Percentiles rank a stretch among this genome's conserved stretches.
Evolutionary conservation across 2,888 invertebrate species (phyloP).

Genomic region (Panzeria rudis): DNA sequence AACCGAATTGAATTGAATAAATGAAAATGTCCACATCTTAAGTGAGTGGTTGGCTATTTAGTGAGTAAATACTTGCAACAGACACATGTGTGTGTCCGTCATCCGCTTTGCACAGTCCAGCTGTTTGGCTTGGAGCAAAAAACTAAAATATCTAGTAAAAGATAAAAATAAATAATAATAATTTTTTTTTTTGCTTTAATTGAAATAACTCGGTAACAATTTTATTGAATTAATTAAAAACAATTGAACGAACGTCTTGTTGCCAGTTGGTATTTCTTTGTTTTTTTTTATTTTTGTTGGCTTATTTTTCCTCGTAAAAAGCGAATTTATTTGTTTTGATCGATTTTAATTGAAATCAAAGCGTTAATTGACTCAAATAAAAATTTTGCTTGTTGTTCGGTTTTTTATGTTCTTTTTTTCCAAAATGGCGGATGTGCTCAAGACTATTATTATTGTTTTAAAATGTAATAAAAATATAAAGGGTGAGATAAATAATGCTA

Average conservation of each 20-base stretch:
- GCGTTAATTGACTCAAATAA: slow-evolving; percentile 65
- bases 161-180: slow-evolving; percentile 9
- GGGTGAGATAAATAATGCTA: slow-evolving; percentile 8
- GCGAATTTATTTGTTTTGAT: slow-evolving; percentile 31
- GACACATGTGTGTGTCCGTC: not conserved
- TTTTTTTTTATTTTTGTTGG: not conserved
- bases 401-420: not conserved
- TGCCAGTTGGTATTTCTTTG: not conserved
- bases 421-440: slow-evolving; percentile 49
- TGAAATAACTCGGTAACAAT: slow-evolving; percentile 56
- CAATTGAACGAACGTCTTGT: slow-evolving; percentile 33
- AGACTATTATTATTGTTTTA: not conserved
- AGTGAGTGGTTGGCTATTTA: slow-evolving; percentile 6
- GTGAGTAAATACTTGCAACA: not conserved
- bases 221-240: slow-evolving; percentile 62
- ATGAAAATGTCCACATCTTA: slow-evolving; percentile 39
- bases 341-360: slow-evolving; percentile 64
- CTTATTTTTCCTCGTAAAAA: slow-evolving; percentile 29
- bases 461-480: not conserved
- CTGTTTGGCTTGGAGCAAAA: slow-evolving; percentile 11
- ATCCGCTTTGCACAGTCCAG: slow-evolving; percentile 8
- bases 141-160: slow-evolving; percentile 10
- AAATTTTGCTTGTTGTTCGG: slow-evolving; percentile 16
- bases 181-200: slow-evolving; percentile 31
- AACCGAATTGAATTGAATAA: slow-evolving; percentile 20